Evolutionary conservation across 2,888 invertebrate species (phyloP).

Genomic region (Hetaerina titia): DNA sequence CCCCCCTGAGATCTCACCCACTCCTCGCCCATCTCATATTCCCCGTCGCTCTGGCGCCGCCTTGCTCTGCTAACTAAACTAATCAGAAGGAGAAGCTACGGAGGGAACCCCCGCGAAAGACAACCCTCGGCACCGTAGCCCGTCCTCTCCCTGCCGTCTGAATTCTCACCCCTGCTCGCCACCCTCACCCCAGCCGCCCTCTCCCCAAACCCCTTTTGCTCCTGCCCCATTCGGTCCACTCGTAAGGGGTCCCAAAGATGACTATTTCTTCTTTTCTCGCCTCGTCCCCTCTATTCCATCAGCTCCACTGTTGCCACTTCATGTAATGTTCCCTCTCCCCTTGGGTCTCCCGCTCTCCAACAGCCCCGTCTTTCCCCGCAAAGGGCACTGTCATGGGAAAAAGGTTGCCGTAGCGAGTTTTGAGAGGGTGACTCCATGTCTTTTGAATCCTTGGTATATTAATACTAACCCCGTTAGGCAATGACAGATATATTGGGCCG

Average conservation of each 20-base stretch:
- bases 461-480: no score
- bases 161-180: background rate
- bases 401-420: no score
- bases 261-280: background rate
- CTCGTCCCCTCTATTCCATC: background rate
- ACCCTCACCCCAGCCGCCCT: background rate
- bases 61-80: constrained; percentile 61
- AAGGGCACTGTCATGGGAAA: no score
- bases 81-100: background rate
- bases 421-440: no score
- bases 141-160: background rate
- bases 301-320: background rate
- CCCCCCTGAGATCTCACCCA: background rate
- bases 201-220: background rate
- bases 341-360: no score
- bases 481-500: no score
- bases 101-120: background rate
- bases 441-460: no score
- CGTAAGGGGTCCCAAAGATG: background rate
- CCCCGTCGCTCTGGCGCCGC: background rate
- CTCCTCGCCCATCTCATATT: background rate
- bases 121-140: background rate
- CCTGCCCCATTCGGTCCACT: background rate
- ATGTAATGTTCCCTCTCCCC: background rate
- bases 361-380: no score